Percentiles rank a stretch among this genome's conserved stretches.
phyloP scores from a whole-genome alignment of 2,888 invertebrate genomes.

The Drosophila tripunctata region DNA sequence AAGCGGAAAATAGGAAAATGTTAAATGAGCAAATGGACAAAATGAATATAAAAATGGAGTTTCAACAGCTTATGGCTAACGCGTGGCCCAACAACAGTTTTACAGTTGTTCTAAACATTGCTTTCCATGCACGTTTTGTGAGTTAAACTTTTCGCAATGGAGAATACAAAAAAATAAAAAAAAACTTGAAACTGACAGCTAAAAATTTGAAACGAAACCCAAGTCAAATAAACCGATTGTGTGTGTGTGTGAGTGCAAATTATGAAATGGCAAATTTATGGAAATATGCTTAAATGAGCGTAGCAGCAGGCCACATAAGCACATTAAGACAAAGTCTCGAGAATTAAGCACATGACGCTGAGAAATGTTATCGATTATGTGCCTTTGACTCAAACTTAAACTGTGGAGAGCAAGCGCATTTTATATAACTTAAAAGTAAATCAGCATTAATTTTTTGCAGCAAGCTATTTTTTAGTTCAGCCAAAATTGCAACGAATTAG shows the following conservation, averaged over 20 bases:
- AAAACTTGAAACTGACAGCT: neutral
- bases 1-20: neutral
- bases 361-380: conserved; percentile 16
- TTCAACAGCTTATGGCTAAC: conserved; percentile 54
- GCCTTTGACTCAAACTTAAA: no score
- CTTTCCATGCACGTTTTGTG: conserved; percentile 70
- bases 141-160: conserved; percentile 55
- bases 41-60: conserved; percentile 24
- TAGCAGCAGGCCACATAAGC: conserved; percentile 29
- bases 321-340: conserved; percentile 22
- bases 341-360: neutral
- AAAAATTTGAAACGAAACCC: conserved; percentile 12
- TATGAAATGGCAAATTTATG: conserved; percentile 56
- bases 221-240: conserved; percentile 1
- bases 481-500: no score
- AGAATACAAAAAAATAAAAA: conserved; percentile 11
- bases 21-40: neutral
- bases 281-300: conserved; percentile 42
- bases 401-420: neutral
- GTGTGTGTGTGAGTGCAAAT: conserved; percentile 9
- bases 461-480: no score
- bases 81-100: conserved; percentile 62
- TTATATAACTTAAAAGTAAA: neutral
- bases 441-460: no score
- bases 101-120: conserved; percentile 68